Evolutionary conservation across 2,113 vertebrate genomes (phyloP), one percentile per base, ranked within the genome.

Genomic region (Archilochus colubris): DNA sequence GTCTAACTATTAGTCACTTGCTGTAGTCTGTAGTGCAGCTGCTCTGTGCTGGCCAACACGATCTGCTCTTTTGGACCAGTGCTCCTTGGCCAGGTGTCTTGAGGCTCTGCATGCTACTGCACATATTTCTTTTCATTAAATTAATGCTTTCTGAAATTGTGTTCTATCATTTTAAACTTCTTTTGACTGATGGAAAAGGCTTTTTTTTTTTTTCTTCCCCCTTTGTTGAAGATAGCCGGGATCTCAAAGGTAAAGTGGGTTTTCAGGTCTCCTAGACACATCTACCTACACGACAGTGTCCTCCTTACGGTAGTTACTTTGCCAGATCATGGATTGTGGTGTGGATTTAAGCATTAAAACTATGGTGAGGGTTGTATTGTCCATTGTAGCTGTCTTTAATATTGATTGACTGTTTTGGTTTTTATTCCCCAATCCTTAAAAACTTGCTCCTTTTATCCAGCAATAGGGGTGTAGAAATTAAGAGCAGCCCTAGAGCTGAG

Each of bases 181-280:
- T 67, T 82, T 16, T 51, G 62, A 43, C 31, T 57, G 74, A 17
- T 36, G 38, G 48, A 63, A 51, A 53, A 75, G 13, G 27, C 8
- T 10, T 63, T 57, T 64, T 9, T 36, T 38, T 6, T 17, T 10
- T 25, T 28, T 7, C 13, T 12, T 23, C 24, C 4, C 31, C 13
- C 14, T 36, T 62, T 17, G 12, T 0, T 15, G 77, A 76, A 64
- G 36, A 14, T 33, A 31, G 20, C 43, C 48, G 50, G 43, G 62
- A 66, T 77, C 36, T 64, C 38, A 6, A 2, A 17, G 76, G 27
- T 66, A 83, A 91, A 95, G 44, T 81, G 64, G 85, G 90, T 88
- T 96, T 95, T 86, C 68, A 94, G 82, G 69, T 92, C 86, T 94
- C 80, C 73, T 69, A 59, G 77, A 43, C 74, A 70, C 38, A 2